Evolutionary conservation across 2,113 vertebrate genomes (phyloP), one percentile per base, ranked within the genome.

Genomic region (Agapornis roseicollis): DNA sequence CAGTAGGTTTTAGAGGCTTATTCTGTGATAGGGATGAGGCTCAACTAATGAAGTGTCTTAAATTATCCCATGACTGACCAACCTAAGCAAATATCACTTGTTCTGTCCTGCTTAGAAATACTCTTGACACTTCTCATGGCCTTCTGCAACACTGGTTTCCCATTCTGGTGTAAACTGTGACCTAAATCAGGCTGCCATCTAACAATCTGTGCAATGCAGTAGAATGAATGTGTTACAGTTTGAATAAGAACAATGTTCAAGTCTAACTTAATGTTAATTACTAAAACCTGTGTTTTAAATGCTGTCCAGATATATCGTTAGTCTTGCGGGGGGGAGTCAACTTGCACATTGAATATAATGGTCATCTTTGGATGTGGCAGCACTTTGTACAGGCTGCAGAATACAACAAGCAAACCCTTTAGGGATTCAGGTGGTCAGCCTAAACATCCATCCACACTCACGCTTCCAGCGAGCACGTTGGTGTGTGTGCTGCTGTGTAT

Each of bases 381-480:
- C 24, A 27, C 47, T 60, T 55, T 18, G 18, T 33, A 19, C 41
- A 31, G 68, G 17, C 20, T 6, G 42, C 18, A 16, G 44, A 72
- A 68, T 22, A 18, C 35, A 42, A 24, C 20, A 8, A 10, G 28
- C 0, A 0, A 82, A 50, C 29, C 5, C 2, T 9, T 25, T 22
- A 25, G 31, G 46, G 58, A 10, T 61, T 90, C 14, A 15, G 17
- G 47, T 68, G 72, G 15, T 41, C 61, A 80, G 42, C 31, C 17
- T 2, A 0, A 60, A 55, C 17, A 16, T 33, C 42, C 2, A 1
- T 13, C 47, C 2, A 1, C 11, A 12, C 24, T 61, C 19, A 0
- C 7, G 25, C 22, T 78, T 41, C 55, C 42, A 12, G 24, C 2
- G 0, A 61, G 27, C 41, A 49, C 1, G 11, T 25, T 9, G 11